Evolutionary conservation across 2,797 vertebrate genomes (phyloP), one percentile per base, ranked within the genome.

Genomic region (Acestrorhynchus altus): DNA sequence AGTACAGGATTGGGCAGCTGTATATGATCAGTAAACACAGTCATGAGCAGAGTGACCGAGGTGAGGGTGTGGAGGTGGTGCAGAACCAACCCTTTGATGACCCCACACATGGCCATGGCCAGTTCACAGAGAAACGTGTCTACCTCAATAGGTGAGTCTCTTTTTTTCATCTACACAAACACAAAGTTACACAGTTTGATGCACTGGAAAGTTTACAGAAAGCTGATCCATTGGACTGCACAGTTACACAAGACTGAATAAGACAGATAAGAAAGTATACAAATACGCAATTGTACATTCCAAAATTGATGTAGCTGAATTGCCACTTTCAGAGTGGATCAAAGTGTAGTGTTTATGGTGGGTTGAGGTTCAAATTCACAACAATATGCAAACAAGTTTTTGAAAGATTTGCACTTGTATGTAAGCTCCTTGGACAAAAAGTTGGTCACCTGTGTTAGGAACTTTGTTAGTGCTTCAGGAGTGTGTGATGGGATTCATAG

Each of bases 11-110:
- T 44, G 95, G 95, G 46, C 95, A 96, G 85, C 92, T 96, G 84
- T 96, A 96, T 80, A 96, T 96, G 95, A 96, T 96, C 90, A 96
- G 95, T 92, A 96, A 95, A 76, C 95, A 96, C 78, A 96, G 95
- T 88, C 93, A 96, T 8, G 95, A 96, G 75, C 95, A 96, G 89
- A 96, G 95, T 10, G 94, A 96, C 81, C 93, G 95, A 22, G 95
- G 95, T 10, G 95, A 96, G 86, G 95, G 95, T 0, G 95, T 96
- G 76, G 95, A 96, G 83, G 95, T 96, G 24, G 94, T 96, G 75
- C 94, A 95, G 87, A 96, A 96, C 0, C 93, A 96, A 20, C 94
- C 95, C 70, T 95, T 92, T 0, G 92, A 95, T 57, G 94, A 96
- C 82, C 94, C 95, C 71, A 86, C 91, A 78, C 93, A 96, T 0